These are phyloP conservation scores for Romanogobio albipinnatus DNA, from an alignment of 2,113 vertebrate genomes.

Conservation along the genomic window DNA sequence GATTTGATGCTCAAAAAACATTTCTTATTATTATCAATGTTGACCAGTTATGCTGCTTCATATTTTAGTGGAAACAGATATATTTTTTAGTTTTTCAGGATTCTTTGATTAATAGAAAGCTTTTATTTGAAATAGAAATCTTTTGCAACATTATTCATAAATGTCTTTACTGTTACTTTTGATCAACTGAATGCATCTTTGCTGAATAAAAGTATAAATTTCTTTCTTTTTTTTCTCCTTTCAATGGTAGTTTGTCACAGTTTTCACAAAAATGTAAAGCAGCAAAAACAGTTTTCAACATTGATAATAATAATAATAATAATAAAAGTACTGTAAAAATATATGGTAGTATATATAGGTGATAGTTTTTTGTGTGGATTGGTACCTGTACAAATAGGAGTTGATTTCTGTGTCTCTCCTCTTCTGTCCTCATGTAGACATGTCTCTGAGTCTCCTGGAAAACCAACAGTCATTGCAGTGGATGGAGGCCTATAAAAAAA, in stretches of 20 bases:
- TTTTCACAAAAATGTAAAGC: too few relatives aligned
- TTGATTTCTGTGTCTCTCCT: constrained; percentile 77
- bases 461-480: constrained; percentile 85
- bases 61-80: too few relatives aligned
- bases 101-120: background rate
- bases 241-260: too few relatives aligned
- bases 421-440: constrained; percentile 86
- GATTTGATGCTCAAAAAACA: too few relatives aligned
- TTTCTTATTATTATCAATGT: too few relatives aligned
- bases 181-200: background rate
- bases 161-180: background rate
- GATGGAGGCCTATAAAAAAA: constrained; percentile 82
- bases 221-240: too few relatives aligned
- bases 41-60: too few relatives aligned
- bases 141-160: background rate
- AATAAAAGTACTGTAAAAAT: too few relatives aligned
- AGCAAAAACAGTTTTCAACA: too few relatives aligned
- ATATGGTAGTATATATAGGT: background rate
- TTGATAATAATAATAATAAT: too few relatives aligned
- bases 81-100: too few relatives aligned
- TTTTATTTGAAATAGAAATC: background rate
- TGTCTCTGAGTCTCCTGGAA: constrained; percentile 80
- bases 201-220: too few relatives aligned
- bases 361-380: background rate
- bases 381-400: constrained; percentile 23